Base-by-base conservation (phyloP, 1,140 invertebrate species). In the Anthonomus grandis region DNA sequence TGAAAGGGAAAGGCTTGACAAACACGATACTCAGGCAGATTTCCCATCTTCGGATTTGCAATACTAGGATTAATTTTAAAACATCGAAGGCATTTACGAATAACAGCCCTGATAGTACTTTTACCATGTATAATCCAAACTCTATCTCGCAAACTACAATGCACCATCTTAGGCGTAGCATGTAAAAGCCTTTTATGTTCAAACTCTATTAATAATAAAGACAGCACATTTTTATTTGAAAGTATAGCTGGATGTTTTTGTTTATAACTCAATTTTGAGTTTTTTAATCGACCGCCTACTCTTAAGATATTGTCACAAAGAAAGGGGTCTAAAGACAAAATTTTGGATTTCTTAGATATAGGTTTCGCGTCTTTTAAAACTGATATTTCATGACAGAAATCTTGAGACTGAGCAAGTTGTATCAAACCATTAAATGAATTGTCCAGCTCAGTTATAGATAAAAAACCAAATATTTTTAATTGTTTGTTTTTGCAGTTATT, bases 231-330 rank as follows among this genome's bases (percentile, higher is more conserved):
- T 12, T 8, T n/a, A 51, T 53, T 50, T n/a, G 48, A 8, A n/a
- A 19, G 73, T 68, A 4, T 68, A 70, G 62, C 72, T 19, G 59
- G 24, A 59, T 48, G 64, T 42, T 68, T 70, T 13, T 54, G 41
- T 10, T 57, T 44, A 53, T 67, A 48, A 2, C 64, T 36, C 3
- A 75, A 4, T 4, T 60, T 36, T 2, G 65, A 47, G 22, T 63
- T 63, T 39, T 18, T 41, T 6, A 76, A 24, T 47, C 75, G 55
- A 21, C 75, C 72, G 2, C 75, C 74, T 1, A 76, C 74, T 6
- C 73, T 57, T 23, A 78, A 34, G 9, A 75, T 15, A n/a, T 65
- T 63, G 9, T 66, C 17, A 53, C 75, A 71, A 9, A 78, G 24
- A 48, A 72, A 72, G 17, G 74, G 74, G 18, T 64, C 65, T 12